Evolutionary conservation across 2,888 invertebrate genomes (phyloP), one percentile per base, ranked within the genome.

Genomic region (Drosophila rellima): DNA sequence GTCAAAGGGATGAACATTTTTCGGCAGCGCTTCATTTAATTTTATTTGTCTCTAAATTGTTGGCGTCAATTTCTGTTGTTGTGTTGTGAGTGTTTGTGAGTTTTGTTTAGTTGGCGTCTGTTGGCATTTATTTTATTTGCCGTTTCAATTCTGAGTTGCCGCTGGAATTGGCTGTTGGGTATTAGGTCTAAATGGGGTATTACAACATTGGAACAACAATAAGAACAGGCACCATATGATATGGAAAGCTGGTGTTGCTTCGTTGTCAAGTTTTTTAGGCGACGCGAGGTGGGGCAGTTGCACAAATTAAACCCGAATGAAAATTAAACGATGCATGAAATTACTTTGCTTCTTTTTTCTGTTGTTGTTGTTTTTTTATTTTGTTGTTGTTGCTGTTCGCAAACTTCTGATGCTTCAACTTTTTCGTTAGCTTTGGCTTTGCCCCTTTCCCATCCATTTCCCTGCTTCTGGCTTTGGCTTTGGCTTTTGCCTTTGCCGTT

Each of bases 271-370:
- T n/a, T 7, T 26, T 26, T 26, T 7, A 35, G 6, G 35, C 13
- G 31, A 13, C 11, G 31, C 3, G 31, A n/a, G 33, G n/a, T n/a
- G 35, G 78, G 71, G 74, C 67, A 73, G 87, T 74, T 83, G 82
- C 86, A 88, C 91, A 90, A 90, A 91, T 91, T 91, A 90, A 90
- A 80, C 86, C 80, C 90, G 86, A 91, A 91, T 90, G 89, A 91
- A 90, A 90, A 91, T 78, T 86, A 89, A 90, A 89, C 90, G 90
- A 91, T 91, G 90, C 90, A 90, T 90, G 90, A 90, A 90, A 90
- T 90, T 90, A 90, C 90, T 90, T 88, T 86, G 82, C 88, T 88
- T 60, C 45, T 29, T 60, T 45, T 69, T 63, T 17, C 55, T 45
- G 44, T 23, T 45, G 56, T 62, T 48, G 35, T 48, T 62, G 44